Base-by-base conservation (phyloP, 2,797 vertebrate genomes). In the Gephyroberyx darwinii region DNA sequence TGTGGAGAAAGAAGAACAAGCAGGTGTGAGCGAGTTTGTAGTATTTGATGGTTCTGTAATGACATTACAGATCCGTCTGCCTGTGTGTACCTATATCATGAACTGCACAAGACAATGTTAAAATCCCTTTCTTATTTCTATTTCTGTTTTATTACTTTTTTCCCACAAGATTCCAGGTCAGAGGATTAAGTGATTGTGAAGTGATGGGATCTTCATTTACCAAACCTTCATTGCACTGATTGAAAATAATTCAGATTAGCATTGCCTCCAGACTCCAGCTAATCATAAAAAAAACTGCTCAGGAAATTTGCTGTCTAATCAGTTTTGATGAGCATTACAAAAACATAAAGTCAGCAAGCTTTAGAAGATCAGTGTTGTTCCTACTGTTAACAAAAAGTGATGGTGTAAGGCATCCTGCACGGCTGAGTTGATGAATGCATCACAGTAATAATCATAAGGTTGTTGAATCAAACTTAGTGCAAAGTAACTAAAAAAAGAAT, bases 301-400 rank as follows among this genome's bases (percentile, higher is more conserved):
- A n/a, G 8, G 47, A 56, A 74, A 70, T 7, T 17, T 75, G 13
- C 31, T 47, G 22, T 74, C 69, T 17, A 52, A 64, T 51, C 50
- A 53, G 48, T 69, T 85, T 73, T 56, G 76, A 62, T 22, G 1
- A 55, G 31, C 77, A 69, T 80, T 77, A 74, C 35, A 70, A 58
- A 86, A 82, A 65, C 57, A 77, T 26, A 26, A 81, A 74, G 71
- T 80, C 70, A 54, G 73, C 69, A 62, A 69, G 63, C 61, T 80
- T 73, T 10, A 65, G 57, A 74, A 61, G 48, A 5, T 13, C 7
- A 65, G 66, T 76, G 59, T 66, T 33, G 73, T 68, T 9, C 59
- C 5, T 30, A 53, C 35, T 20, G 77, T 71, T 78, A 71, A 77
- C 45, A 57, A 53, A 68, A 26, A 68, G 30, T 64, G 50, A 74